phyloP scores from a whole-genome alignment of 92 coral and sea anemone genomes.

The Palythoa heliodiscus region DNA sequence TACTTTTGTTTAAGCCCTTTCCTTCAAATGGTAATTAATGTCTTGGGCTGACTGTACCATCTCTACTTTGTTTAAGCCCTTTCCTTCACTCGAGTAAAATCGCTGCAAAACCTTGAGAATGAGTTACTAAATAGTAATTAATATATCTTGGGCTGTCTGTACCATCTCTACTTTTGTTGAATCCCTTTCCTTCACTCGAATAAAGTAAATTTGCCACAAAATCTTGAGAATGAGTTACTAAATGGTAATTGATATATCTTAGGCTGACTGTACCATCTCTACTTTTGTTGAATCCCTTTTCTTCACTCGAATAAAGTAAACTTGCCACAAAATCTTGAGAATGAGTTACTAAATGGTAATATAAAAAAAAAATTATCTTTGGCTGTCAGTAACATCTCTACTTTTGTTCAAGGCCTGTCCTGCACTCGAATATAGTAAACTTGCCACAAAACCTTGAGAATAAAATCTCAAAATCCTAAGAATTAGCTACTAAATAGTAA shows the following conservation, averaged over 20 bases:
- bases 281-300: not conserved
- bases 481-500: not conserved
- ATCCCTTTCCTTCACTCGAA: not conserved
- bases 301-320: too few species aligned
- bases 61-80: not conserved
- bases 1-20: not conserved
- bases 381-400: not conserved
- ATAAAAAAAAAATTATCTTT: too few species aligned
- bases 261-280: not conserved
- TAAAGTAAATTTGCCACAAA: not conserved
- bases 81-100: not conserved
- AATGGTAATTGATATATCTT: too few species aligned
- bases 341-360: not conserved
- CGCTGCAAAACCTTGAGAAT: not conserved
- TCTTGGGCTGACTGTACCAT: not conserved
- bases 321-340: not conserved
- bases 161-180: not conserved
- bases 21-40: too few species aligned
- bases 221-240: not conserved
- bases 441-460: not conserved
- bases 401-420: not conserved
- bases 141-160: not conserved
- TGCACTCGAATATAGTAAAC: not conserved
- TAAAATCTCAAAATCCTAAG: too few species aligned
- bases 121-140: not conserved